These are phyloP conservation scores for Halichoeres trimaculatus DNA, from an alignment of 2,113 vertebrate species.

Conservation along the genomic window DNA sequence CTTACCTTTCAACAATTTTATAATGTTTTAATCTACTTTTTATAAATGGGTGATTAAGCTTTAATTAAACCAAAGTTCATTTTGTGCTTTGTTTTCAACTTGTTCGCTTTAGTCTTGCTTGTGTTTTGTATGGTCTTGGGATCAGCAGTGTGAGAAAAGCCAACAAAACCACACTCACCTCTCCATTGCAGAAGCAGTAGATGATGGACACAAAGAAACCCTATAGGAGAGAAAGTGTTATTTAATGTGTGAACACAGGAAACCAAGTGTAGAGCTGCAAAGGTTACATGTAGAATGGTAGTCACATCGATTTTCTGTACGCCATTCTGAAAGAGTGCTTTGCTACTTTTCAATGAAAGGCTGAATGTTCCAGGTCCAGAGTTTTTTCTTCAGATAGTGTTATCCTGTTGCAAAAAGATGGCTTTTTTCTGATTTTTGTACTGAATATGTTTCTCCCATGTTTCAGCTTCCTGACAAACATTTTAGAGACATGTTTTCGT, in stretches of 20 bases:
- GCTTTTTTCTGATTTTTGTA: neutral
- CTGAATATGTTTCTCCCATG: neutral
- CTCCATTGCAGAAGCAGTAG: constrained; percentile 93
- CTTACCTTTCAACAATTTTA: neutral
- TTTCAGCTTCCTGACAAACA: neutral
- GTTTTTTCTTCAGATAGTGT: neutral
- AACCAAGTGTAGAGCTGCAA: neutral
- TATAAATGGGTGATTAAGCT: neutral
- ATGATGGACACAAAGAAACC: constrained; percentile 94
- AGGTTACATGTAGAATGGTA: too few relatives aligned
- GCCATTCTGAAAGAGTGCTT: too few relatives aligned
- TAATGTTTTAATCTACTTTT: neutral
- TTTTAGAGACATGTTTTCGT: neutral
- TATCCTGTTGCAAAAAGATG: neutral
- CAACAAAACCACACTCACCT: constrained; percentile 81
- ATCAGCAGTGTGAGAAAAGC: neutral
- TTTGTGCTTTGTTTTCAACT: neutral
- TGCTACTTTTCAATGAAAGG: too few relatives aligned
- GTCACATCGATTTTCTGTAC: neutral
- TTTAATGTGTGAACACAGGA: neutral
- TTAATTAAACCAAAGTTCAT: neutral
- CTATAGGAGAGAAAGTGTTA: constrained; percentile 71
- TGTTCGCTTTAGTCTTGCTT: neutral
- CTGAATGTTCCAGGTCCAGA: neutral
- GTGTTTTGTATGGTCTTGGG: neutral